Base-by-base conservation (phyloP, 2,113 vertebrate species). In the Elachura formosa region DNA sequence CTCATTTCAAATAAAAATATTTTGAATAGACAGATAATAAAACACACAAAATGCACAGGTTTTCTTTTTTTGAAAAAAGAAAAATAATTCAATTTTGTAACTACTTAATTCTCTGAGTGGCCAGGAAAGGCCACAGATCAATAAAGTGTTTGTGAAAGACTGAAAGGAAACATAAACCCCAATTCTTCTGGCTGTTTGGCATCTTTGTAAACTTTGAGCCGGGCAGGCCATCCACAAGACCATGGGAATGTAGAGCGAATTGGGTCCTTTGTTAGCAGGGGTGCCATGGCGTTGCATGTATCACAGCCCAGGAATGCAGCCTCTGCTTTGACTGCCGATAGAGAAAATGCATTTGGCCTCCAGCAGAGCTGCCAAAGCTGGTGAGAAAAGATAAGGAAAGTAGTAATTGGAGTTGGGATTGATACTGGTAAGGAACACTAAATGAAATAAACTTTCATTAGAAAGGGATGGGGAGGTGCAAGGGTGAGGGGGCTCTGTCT, bases 81-180 rank as follows among this genome's bases (percentile, higher is more conserved):
- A 86, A 96, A 94, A 87, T 46, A 12, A 87, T 89, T 92, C 74
- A 12, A 85, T 95, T 96, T 97, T 78, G 82, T 96, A 97, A 95
- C 94, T 96, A 85, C 86, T 97, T 89, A 94, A 96, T 95, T 97
- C 90, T 92, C 89, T 29, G 34, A 96, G 93, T 74, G 90, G 95
- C 56, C 77, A 96, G 91, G 96, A 97, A 97, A 96, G 97, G 93
- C 91, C 78, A 93, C 97, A 96, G 97, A 97, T 97, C 95, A 93
- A 88, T 96, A 95, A 97, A 94, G 95, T 97, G 97, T 97, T 97
- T 97, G 96, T 96, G 96, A 98, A 96, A 96, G 97, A 92, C 96
- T 98, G 95, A 98, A 98, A 97, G 88, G 97, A 97, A 98, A 97
- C 97, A 97, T 97, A 98, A 98, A 98, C 97, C 97, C 96, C 78